Base-by-base conservation (phyloP, 2,113 vertebrate genomes). In the Vulpes ferrilata region DNA sequence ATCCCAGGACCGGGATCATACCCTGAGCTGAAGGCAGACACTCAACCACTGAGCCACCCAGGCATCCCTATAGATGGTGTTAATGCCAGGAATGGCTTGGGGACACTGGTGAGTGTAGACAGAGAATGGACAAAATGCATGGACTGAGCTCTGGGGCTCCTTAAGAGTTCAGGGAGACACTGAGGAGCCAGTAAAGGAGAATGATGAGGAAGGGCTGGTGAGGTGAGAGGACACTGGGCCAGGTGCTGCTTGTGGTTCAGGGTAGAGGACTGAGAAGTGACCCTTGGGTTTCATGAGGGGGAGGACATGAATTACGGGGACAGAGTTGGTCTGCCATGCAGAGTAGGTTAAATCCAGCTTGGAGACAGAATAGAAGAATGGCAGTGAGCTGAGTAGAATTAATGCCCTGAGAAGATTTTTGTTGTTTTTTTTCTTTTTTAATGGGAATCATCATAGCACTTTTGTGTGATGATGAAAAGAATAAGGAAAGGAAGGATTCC, bases 81-180 rank as follows among this genome's bases (percentile, higher is more conserved):
- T 60, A 64, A 76, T 51, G 59, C 11, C n/a, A 32, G 55, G 55
- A 57, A 16, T 7, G 12, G 4, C 2, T 2, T 15, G 71, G 80
- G 25, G 11, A 64, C 25, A 19, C 48, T 0, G 7, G 3, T 7
- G 6, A 71, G 19, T n/a, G 38, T 35, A 4, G 57, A 10, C 0
- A 13, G 57, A 20, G 16, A 69, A 82, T 35, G 16, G 22, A 15
- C 38, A 17, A 53, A 17, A 16, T 71, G 0, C 12, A 43, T 17
- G 5, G 35, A 51, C 69, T 57, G 57, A 87, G 53, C 22, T n/a
- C 74, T 12, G 1, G 0, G 11, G 43, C 23, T 60, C 25, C 62
- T 30, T 7, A 32, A 10, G 81, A 78, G n/a, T 12, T n/a, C 12
- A 59, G 55, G 48, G 65, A 62, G 20, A 25, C 13, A 88, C 43